Evolutionary conservation across 2,113 vertebrate species (phyloP).

Genomic region (Thomomys bottae): DNA sequence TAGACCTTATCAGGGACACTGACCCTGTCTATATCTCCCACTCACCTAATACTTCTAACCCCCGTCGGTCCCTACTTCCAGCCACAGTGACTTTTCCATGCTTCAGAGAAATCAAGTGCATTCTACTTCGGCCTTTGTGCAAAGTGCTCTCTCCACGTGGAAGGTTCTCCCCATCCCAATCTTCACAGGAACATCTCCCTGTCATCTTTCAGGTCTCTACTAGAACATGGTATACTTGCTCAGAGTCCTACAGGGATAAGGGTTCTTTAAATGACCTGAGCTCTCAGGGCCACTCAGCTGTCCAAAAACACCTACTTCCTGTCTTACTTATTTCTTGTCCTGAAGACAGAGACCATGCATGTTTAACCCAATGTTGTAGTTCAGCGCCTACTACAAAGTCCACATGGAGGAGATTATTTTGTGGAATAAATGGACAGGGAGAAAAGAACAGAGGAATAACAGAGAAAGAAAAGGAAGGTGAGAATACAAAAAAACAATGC

Average conservation of each 20-base stretch:
- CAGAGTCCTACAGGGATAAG: no score
- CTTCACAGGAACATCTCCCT: background rate
- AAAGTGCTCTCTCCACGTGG: rapidly evolving
- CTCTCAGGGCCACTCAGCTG: background rate
- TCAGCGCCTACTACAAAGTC: no score
- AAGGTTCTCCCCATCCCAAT: background rate
- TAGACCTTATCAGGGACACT: rapidly evolving
- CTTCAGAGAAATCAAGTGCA: background rate
- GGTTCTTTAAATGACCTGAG: no score
- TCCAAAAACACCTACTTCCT: background rate
- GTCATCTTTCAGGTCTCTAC: background rate
- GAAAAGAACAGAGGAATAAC: no score
- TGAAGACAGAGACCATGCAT: background rate
- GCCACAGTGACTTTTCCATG: background rate
- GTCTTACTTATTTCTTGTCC: background rate
- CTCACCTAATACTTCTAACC: no score
- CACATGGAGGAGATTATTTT: background rate
- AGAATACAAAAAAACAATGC: background rate
- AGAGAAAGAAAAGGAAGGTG: background rate
- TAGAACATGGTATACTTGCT: rapidly evolving
- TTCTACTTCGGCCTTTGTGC: background rate
- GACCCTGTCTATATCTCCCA: no score
- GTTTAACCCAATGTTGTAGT: rapidly evolving
- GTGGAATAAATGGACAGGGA: no score
- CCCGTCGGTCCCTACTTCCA: background rate